These are phyloP conservation scores for Drosophila sproati DNA, from an alignment of 1,140 invertebrate species.

Conservation along the genomic window DNA sequence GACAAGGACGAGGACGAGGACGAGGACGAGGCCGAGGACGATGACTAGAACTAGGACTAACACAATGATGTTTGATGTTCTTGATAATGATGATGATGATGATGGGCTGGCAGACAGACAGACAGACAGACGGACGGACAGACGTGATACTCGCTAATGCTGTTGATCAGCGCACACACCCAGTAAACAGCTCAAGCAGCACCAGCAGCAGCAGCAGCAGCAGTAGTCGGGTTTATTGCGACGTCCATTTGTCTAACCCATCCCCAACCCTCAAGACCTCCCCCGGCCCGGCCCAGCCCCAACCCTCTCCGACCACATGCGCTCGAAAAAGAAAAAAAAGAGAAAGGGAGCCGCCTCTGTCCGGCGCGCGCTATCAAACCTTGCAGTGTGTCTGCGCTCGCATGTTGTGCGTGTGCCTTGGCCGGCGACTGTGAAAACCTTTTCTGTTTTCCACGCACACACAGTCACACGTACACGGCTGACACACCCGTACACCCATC, in stretches of 20 bases:
- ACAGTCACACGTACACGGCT: slow-evolving; percentile 22
- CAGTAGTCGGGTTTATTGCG: slow-evolving; percentile 24
- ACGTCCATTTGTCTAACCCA: slow-evolving; percentile 70
- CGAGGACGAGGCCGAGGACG: not conserved
- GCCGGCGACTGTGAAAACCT: slow-evolving; percentile 50
- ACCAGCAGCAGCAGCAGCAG: not conserved
- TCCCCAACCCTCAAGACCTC: not conserved
- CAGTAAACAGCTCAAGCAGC: slow-evolving; percentile 26
- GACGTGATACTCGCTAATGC: slow-evolving; percentile 53
- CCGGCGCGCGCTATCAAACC: slow-evolving; percentile 1
- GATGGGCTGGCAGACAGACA: slow-evolving; percentile 45
- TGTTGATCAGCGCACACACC: slow-evolving; percentile 76
- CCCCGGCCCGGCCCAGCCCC: not conserved
- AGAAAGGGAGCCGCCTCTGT: too few species aligned
- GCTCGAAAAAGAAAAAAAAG: too few species aligned
- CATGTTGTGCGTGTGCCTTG: slow-evolving; percentile 39
- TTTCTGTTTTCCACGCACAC: slow-evolving; percentile 62
- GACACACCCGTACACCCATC: slow-evolving; percentile 45
- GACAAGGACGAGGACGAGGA: slow-evolving; percentile 20
- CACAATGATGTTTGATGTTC: slow-evolving; percentile 4
- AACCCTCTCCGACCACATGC: not conserved
- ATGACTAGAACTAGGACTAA: slow-evolving; percentile 5
- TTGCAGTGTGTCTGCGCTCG: slow-evolving; percentile 23
- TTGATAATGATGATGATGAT: slow-evolving; percentile 44
- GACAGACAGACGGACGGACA: not conserved